phyloP scores from a whole-genome alignment of 2,797 vertebrate genomes.

The Brotula barbata region DNA sequence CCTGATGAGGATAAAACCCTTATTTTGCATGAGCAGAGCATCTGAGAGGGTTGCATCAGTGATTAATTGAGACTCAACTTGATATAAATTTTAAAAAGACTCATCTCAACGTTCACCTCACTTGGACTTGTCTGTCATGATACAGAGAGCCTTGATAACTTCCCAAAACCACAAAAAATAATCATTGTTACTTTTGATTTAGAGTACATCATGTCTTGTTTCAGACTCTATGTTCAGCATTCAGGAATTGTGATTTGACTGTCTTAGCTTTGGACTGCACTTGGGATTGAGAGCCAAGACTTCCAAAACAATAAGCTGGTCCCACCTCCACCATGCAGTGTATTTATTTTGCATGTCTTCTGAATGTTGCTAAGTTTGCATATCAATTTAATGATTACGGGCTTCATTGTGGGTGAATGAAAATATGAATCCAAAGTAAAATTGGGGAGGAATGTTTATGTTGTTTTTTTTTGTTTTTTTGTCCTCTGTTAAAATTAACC shows the following conservation, averaged over 20 bases:
- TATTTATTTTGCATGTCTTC: slow-evolving; percentile 51
- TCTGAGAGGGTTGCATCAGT: slow-evolving; percentile 17
- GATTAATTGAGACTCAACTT: no score
- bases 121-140: no score
- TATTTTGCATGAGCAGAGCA: slow-evolving; percentile 22
- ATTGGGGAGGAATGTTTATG: slow-evolving; percentile 15
- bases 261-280: no score
- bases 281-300: no score
- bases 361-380: slow-evolving; percentile 38
- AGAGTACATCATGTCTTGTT: no score
- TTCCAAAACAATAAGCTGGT: background rate
- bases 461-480: slow-evolving; percentile 13
- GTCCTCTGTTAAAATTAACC: slow-evolving; percentile 20
- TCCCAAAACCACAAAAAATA: no score
- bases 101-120: no score
- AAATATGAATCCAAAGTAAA: slow-evolving; percentile 26
- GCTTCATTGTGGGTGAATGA: slow-evolving; percentile 30
- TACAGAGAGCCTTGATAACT: no score
- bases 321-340: slow-evolving; percentile 13
- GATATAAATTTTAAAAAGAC: no score
- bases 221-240: no score
- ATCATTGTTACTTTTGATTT: no score
- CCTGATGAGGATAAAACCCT: slow-evolving; percentile 16
- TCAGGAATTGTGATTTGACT: no score
- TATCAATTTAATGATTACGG: slow-evolving; percentile 23